These are phyloP conservation scores for Psix sp. DNA, from an alignment of 1,140 invertebrate species.

Conservation along the genomic window DNA sequence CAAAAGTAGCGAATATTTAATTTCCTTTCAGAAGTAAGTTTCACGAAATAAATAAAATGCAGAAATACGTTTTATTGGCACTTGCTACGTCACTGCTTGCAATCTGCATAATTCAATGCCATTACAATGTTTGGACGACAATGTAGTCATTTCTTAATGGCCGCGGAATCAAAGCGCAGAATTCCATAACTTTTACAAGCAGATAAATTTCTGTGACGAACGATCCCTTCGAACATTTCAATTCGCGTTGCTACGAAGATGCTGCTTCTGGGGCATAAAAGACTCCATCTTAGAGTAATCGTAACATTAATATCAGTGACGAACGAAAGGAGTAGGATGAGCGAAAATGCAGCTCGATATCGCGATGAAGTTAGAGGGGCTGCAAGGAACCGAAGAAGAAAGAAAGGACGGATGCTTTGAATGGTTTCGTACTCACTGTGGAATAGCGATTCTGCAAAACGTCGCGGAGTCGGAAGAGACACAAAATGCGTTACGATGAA, in stretches of 20 bases:
- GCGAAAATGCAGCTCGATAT: constrained; percentile 56
- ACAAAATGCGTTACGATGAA: constrained; percentile 68
- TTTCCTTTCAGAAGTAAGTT: constrained; percentile 24
- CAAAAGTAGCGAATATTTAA: constrained; percentile 25
- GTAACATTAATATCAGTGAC: constrained; percentile 63
- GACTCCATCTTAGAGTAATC: constrained; percentile 58
- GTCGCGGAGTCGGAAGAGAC: constrained; percentile 62
- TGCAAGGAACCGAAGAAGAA: constrained; percentile 43
- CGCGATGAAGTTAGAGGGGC: constrained; percentile 44
- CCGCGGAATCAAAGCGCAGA: constrained; percentile 58
- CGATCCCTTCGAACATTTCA: constrained; percentile 62
- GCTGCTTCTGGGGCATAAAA: constrained; percentile 54
- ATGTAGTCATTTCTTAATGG: constrained; percentile 60
- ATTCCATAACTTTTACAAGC: constrained; percentile 61
- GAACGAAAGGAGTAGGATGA: constrained; percentile 55
- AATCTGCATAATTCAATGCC: constrained; percentile 57
- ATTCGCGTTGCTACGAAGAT: constrained; percentile 43
- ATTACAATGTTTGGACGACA: constrained; percentile 54
- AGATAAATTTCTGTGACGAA: constrained; percentile 62
- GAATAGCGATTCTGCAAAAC: constrained; percentile 62
- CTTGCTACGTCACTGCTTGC: constrained; percentile 35
- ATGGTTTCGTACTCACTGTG: constrained; percentile 58
- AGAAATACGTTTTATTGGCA: constrained; percentile 52
- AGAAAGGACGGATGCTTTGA: constrained; percentile 55
- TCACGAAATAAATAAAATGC: constrained; percentile 46